Conservation (phyloP, 2,113 vertebrate species). For the Anhinga rufa region DNA sequence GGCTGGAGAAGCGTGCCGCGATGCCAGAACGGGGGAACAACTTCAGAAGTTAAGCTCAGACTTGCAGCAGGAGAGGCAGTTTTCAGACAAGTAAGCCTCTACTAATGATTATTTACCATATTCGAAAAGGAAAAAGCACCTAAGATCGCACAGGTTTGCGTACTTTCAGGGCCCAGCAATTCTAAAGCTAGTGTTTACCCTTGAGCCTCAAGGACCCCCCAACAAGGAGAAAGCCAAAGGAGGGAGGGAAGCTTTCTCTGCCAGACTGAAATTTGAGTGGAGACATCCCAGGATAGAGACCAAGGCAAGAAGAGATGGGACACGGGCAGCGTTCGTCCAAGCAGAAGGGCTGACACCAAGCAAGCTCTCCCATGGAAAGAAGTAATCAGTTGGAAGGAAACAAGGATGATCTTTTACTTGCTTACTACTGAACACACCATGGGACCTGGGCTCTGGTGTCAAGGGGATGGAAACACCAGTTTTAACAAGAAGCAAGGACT, state of each 20-base stretch:
- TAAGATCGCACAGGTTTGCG: not conserved
- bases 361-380: not conserved
- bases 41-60: not conserved
- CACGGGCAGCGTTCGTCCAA: not conserved
- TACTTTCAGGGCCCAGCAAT: not conserved
- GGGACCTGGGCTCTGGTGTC: not conserved
- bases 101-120: not conserved
- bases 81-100: not conserved
- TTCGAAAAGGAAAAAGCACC: not conserved
- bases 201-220: not conserved
- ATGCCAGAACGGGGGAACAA: not conserved
- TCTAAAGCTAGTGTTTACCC: not conserved
- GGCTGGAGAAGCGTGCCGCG: not conserved
- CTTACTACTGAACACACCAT: not conserved
- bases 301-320: not conserved
- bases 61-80: not conserved
- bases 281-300: not conserved
- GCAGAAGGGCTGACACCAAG: not conserved
- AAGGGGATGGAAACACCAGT: not conserved
- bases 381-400: not conserved
- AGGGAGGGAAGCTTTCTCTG: not conserved
- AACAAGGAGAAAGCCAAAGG: not conserved
- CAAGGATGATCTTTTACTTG: slow-evolving; percentile 3
- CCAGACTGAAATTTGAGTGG: not conserved
- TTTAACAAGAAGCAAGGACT: not conserved